Base-by-base conservation (phyloP, 2,113 vertebrate species). In the Lynx canadensis region DNA sequence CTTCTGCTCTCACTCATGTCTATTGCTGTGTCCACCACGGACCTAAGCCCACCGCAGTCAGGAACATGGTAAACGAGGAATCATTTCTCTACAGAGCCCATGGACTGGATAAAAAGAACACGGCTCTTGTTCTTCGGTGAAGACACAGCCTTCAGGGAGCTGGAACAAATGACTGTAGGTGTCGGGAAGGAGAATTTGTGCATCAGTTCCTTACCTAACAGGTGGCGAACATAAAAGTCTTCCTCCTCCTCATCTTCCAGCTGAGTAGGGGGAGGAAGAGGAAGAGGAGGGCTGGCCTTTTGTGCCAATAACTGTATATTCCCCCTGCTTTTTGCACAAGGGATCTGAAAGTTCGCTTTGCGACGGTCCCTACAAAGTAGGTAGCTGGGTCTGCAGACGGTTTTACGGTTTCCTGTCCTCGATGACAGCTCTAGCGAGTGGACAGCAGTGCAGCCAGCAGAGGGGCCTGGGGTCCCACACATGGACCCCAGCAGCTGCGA, bases 51-150 rank as follows among this genome's bases (percentile, higher is more conserved):
- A n/a, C 66, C 16, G 6, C 7, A 8, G 15, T 33, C 63, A 31
- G 63, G 27, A 68, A 68, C 66, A 68, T n/a, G 31, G 66, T 33
- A n/a, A 68, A 16, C 33, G 66, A 68, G 31, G 66, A 68, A 68
- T 33, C 33, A 15, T 68, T 15, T n/a, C 31, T n/a, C 31, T 8
- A 68, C 3, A 0, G 66, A n/a, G 31, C 15, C 6, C 66, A 3
- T 8, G 66, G 31, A 31, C 66, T n/a, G 31, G 31, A n/a, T 18
- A n/a, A 68, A 66, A 68, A n/a, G 66, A 68, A 33, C 16, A 18
- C 18, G 31, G 66, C 31, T 33, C 29, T 68, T 14, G 16, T 68
- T n/a, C 31, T 68, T 68, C 31, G 3, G 31, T 16, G 66, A n/a
- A n/a, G 66, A 68, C 66, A 68, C 66, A 18, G 66, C 15, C 66